Base-by-base conservation (phyloP, 2,888 invertebrate species). In the Dicranocentrus wangi region DNA sequence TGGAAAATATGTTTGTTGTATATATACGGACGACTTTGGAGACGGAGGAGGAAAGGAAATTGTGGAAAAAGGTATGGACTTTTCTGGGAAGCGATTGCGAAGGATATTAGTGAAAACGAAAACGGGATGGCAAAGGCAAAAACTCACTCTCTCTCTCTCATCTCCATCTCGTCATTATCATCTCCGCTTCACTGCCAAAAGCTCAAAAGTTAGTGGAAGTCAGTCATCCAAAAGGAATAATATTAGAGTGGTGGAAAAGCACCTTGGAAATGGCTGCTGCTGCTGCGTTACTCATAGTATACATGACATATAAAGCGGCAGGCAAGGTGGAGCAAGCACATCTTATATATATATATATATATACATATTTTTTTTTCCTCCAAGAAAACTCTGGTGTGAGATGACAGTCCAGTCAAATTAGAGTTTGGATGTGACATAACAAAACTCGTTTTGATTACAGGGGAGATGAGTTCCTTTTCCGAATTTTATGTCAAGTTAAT, bases 401-500 rank as follows among this genome's bases (percentile, higher is more conserved):
- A 32, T 75, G 75, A 75, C 79, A 71, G 79, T 72, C 72, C 80
- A 72, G 80, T 80, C 72, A 68, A 80, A 72, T 76, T 68, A 68
- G 43, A 68, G 61, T 65, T 75, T 65, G 75, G 66, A 75, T 76
- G 42, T 76, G 68, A 76, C 76, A 68, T 76, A 58, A 66, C 66
- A 76, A 76, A 76, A 68, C 76, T 66, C 66, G 68, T 76, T 76
- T 76, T 76, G 76, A 76, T 76, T 76, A 76, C 32, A 63, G 76
- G 32, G 42, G 28, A 72, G 80, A 80, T 73, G 80, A 80, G 80
- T 73, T 80, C 58, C 65, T 72, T 73, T 39, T 69, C 42, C 53
- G 39, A 81, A 81, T 81, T 81, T 81, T 75, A 69, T 77, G 73
- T 81, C 75, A 75, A 69, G 81, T 81, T 81, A 81, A 81, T 81